Percentiles rank a stretch among this genome's conserved stretches.
These are phyloP conservation scores for Pseudopipra pipra DNA, from an alignment of 2,113 vertebrate genomes.

Conservation along the genomic window DNA sequence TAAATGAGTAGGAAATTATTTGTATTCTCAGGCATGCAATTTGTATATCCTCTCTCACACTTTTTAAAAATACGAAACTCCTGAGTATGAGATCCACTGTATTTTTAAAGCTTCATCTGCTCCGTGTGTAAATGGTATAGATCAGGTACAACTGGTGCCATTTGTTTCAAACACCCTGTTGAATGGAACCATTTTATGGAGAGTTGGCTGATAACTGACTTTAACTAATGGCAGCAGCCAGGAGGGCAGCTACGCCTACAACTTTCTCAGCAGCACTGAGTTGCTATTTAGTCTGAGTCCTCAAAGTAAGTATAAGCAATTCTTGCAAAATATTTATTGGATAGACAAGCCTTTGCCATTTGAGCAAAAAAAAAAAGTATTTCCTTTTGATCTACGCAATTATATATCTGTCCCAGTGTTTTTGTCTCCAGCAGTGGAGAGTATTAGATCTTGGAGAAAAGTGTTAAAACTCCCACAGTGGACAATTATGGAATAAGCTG, in stretches of 20 bases:
- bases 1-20: background rate
- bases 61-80: background rate
- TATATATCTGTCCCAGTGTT: background rate
- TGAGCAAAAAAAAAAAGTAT: background rate
- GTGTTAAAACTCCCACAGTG: constrained; percentile 51
- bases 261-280: background rate
- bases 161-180: background rate
- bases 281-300: background rate
- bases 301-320: background rate
- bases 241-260: background rate
- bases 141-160: background rate
- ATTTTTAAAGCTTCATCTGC: background rate
- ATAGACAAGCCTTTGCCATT: background rate
- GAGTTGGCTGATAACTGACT: background rate
- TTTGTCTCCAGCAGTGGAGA: constrained; percentile 46
- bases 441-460: constrained; percentile 41
- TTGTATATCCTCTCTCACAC: background rate
- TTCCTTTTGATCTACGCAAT: background rate
- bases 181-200: background rate
- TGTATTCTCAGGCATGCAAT: background rate
- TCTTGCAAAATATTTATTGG: background rate
- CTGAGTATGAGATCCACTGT: background rate
- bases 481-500: constrained; percentile 60
- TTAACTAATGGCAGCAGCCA: background rate
- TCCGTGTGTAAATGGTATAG: background rate